phyloP scores from a whole-genome alignment of 2,113 vertebrate genomes.

The Ictalurus punctatus region DNA sequence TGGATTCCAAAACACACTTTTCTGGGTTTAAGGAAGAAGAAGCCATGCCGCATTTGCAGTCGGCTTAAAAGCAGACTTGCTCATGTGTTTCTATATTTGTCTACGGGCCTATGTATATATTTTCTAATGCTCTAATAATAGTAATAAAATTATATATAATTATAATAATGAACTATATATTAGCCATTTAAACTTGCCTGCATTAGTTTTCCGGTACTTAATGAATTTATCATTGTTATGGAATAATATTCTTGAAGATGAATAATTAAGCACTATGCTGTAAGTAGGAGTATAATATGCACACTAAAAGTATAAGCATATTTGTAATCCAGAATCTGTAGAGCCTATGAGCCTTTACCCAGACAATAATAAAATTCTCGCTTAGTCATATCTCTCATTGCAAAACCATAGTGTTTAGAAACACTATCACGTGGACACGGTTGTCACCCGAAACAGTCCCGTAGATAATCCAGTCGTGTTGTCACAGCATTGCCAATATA shows the following conservation, averaged over 20 bases:
- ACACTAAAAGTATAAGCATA: background rate
- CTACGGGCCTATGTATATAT: background rate
- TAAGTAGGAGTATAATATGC: background rate
- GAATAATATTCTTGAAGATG: background rate
- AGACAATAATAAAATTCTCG: background rate
- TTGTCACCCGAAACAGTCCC: conserved; percentile 24
- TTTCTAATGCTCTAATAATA: background rate
- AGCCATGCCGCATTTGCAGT: background rate
- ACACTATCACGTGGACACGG: background rate
- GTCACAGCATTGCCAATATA: conserved; percentile 27
- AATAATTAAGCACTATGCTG: background rate
- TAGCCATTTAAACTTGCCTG: background rate
- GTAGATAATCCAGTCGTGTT: conserved; percentile 23
- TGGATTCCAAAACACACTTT: conserved; percentile 13
- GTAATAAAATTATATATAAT: background rate
- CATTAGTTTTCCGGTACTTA: background rate
- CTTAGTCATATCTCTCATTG: background rate
- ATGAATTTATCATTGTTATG: background rate
- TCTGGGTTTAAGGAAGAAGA: conserved; percentile 12
- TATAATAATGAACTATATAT: background rate
- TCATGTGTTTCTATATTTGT: background rate
- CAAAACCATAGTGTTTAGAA: conserved; percentile 4
- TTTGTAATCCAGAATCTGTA: background rate
- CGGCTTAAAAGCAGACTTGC: background rate
- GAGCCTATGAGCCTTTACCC: background rate